Percentiles rank a stretch among this genome's conserved stretches.
Conservation (phyloP, 2,113 vertebrate species). For the Callopanchax toddi region DNA sequence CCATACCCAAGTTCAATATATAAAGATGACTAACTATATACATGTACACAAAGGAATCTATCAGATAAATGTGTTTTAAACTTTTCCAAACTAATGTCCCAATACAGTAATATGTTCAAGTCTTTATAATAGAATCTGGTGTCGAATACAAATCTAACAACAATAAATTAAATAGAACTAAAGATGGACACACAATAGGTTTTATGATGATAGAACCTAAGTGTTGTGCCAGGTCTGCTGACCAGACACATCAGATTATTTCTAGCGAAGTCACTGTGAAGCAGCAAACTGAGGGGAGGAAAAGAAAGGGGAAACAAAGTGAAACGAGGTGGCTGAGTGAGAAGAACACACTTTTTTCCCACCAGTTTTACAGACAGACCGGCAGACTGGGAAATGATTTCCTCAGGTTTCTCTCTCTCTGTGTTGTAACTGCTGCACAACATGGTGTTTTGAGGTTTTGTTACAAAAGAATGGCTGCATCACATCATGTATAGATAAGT, state of each 20-base stretch:
- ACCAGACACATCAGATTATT: constrained; percentile 25
- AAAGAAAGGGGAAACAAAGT: constrained; percentile 60
- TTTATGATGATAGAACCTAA: neutral
- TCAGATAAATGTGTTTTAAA: too few species aligned
- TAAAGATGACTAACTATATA: too few species aligned
- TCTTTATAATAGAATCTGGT: too few species aligned
- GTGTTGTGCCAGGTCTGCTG: constrained; percentile 8
- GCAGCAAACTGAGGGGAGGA: constrained; percentile 40
- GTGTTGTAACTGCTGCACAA: constrained; percentile 53
- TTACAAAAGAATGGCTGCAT: constrained; percentile 37
- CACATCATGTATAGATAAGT: constrained; percentile 18
- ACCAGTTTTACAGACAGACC: constrained; percentile 30
- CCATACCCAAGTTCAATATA: too few species aligned
- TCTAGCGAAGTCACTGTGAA: constrained; percentile 66
- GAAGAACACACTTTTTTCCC: constrained; percentile 51
- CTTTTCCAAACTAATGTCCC: too few species aligned
- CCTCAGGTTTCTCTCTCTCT: constrained; percentile 31
- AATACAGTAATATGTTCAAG: too few species aligned
- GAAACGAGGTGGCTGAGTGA: constrained; percentile 13
- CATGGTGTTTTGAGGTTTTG: constrained; percentile 37
- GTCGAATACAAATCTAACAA: too few species aligned
- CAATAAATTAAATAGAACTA: neutral
- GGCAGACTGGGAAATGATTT: constrained; percentile 23
- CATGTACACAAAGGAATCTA: too few species aligned
- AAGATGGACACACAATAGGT: neutral